Percentiles rank a stretch among this genome's conserved stretches.
Conservation (phyloP, 2,113 vertebrate genomes). For the Chaetodon auriga region DNA sequence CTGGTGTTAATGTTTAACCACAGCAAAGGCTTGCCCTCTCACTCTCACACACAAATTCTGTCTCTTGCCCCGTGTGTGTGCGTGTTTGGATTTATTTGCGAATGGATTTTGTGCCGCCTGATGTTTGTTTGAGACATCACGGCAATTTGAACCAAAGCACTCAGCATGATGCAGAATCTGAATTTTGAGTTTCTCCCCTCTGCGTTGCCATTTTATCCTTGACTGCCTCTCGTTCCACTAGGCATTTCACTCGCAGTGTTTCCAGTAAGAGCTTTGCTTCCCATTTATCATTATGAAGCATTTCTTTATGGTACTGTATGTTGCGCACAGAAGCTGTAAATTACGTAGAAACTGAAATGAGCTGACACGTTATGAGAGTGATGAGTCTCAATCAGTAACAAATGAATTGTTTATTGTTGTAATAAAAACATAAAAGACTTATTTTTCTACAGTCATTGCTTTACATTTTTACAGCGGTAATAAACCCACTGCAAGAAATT, state of each 20-base stretch:
- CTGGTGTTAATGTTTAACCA: constrained; percentile 76
- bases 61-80: neutral
- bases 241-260: constrained; percentile 11
- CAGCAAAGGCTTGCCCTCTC: constrained; percentile 58
- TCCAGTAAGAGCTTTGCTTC: constrained; percentile 19
- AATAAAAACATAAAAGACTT: neutral
- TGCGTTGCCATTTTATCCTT: constrained; percentile 42
- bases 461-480: neutral
- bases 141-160: constrained; percentile 64
- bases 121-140: constrained; percentile 71
- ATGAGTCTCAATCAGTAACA: neutral
- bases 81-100: constrained; percentile 55
- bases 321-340: constrained; percentile 6
- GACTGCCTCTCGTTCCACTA: constrained; percentile 27
- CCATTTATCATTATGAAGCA: constrained; percentile 26
- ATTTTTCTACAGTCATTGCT: neutral
- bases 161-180: constrained; percentile 54
- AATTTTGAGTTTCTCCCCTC: constrained; percentile 44
- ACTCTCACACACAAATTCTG: neutral
- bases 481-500: constrained; percentile 2
- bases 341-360: constrained; percentile 16
- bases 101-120: constrained; percentile 78
- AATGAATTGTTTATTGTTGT: neutral
- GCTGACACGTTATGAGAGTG: neutral
- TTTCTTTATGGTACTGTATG: neutral